These are phyloP conservation scores for Lepisosteus oculatus DNA, from an alignment of 2,113 vertebrate species.

Conservation along the genomic window DNA sequence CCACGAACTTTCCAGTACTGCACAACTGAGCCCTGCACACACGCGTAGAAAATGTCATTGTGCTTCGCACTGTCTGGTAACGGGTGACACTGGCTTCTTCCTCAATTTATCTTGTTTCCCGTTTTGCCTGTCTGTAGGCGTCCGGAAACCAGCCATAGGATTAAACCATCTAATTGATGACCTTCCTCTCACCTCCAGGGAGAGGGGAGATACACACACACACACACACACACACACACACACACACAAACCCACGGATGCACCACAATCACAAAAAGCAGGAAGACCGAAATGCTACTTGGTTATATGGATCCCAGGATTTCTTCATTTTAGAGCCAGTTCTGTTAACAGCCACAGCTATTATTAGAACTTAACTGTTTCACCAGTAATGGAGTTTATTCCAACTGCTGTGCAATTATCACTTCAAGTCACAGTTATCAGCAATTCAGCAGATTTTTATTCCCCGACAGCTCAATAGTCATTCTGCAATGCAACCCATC, in stretches of 20 bases:
- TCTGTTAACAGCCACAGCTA: background rate
- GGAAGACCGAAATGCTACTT: background rate
- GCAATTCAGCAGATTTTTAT: background rate
- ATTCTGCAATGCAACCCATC: background rate
- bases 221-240: no score
- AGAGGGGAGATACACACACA: background rate
- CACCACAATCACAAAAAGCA: background rate
- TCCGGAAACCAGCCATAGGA: background rate
- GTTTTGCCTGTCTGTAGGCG: background rate
- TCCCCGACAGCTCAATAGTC: background rate
- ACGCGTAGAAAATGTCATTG: no score
- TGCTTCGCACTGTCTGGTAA: no score
- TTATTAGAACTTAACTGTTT: background rate
- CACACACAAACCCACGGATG: background rate
- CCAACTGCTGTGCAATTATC: constrained; percentile 1
- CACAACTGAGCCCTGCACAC: no score
- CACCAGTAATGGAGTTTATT: background rate
- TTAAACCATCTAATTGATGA: background rate
- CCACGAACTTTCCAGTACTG: no score
- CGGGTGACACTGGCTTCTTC: no score
- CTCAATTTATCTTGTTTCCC: no score
- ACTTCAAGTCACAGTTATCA: background rate
- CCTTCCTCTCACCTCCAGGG: background rate
- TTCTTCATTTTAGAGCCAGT: background rate
- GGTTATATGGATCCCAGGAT: background rate